Conservation (phyloP, 2,113 vertebrate species). For the Chaetodon trifascialis region DNA sequence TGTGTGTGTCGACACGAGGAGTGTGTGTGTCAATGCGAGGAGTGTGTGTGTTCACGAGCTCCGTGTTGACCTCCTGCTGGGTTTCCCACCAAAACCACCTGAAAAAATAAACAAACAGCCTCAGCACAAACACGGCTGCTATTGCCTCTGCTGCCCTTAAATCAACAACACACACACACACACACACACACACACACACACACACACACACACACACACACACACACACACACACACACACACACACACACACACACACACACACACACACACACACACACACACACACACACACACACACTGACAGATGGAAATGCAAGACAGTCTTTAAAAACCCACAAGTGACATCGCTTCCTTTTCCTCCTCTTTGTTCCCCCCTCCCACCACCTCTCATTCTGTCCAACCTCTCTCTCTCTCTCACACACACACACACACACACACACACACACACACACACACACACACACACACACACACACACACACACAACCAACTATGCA, state of each 20-base stretch:
- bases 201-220: background rate
- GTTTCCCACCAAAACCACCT: conserved; percentile 51
- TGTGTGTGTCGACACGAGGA: background rate
- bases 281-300: conserved; percentile 6
- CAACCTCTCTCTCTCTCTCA: background rate
- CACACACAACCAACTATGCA: conserved; percentile 12
- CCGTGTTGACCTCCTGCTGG: conserved; percentile 3
- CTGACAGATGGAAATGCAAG: conserved; percentile 5
- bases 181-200: background rate
- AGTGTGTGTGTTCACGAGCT: conserved; percentile 21
- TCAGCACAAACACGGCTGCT: conserved; percentile 17
- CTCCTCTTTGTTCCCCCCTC: background rate
- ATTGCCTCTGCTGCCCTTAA: conserved; percentile 41
- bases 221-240: background rate
- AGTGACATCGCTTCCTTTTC: conserved; percentile 4
- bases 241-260: background rate
- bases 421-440: conserved; percentile 13
- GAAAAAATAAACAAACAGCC: conserved; percentile 59
- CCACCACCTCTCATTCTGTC: background rate
- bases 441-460: background rate
- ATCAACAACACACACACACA: conserved; percentile 26
- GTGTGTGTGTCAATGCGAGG: background rate
- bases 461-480: conserved; percentile 14
- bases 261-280: too few species aligned
- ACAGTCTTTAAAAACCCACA: background rate